These are phyloP conservation scores for Gerris lacustris DNA, from an alignment of 2,888 invertebrate genomes.

Conservation along the genomic window DNA sequence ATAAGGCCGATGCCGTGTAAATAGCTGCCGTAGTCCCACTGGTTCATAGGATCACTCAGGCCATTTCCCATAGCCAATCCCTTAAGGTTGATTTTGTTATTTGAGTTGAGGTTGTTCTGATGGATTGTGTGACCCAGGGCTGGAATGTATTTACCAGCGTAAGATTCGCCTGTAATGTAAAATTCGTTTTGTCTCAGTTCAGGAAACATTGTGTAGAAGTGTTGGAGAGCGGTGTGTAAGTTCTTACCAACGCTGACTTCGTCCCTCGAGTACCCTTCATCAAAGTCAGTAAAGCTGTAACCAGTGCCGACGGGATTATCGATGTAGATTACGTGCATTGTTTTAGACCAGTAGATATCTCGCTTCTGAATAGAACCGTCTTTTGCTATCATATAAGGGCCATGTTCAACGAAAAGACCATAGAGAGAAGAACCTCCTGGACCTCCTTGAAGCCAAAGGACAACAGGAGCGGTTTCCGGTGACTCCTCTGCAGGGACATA, in stretches of 20 bases:
- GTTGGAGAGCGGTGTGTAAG: slow-evolving; percentile 58
- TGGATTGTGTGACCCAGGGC: slow-evolving; percentile 62
- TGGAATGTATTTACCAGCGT: slow-evolving; percentile 69
- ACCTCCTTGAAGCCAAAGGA: slow-evolving; percentile 76
- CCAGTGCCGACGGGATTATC: slow-evolving; percentile 90
- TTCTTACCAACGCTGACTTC: slow-evolving; percentile 69
- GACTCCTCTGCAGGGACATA: slow-evolving; percentile 39
- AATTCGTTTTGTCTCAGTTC: slow-evolving; percentile 61
- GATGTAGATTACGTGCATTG: slow-evolving; percentile 73
- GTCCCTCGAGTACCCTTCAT: slow-evolving; percentile 57
- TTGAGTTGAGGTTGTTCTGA: slow-evolving; percentile 38
- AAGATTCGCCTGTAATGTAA: slow-evolving; percentile 79
- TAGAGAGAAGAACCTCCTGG: slow-evolving; percentile 68
- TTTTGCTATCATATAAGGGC: slow-evolving; percentile 1
- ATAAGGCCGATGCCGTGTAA: slow-evolving; percentile 56
- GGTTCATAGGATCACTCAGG: slow-evolving; percentile 63
- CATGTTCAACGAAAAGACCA: slow-evolving; percentile 59
- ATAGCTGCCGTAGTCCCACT: slow-evolving; percentile 64
- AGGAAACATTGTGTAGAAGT: slow-evolving; percentile 73
- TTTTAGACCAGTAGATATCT: slow-evolving; percentile 55
- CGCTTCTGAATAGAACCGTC: background rate
- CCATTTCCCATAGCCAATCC: slow-evolving; percentile 71
- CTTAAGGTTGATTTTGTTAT: slow-evolving; percentile 51
- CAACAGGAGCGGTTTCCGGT: slow-evolving; percentile 46
- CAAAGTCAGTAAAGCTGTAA: slow-evolving; percentile 71